A percentile compares a stretch with the other conserved stretches of the same genome.
phyloP scores from a whole-genome alignment of 2,888 invertebrate genomes.

The Chydorus sphaericus region DNA sequence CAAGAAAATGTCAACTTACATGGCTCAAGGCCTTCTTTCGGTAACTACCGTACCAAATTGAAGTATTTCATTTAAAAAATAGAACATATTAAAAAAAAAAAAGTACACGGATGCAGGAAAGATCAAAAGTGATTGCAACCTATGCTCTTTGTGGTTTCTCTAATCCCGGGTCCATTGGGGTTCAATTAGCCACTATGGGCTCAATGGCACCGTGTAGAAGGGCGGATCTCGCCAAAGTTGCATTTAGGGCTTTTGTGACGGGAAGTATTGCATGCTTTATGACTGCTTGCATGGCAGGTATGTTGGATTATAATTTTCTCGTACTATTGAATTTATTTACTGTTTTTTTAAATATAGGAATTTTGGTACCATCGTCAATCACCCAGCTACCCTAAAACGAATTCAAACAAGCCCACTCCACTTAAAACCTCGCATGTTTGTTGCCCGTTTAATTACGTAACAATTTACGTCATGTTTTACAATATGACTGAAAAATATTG shows the following conservation, averaged over 20 bases:
- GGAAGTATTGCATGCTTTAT: constrained; percentile 73
- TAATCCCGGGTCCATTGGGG: constrained; percentile 74
- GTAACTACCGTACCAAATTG: no score
- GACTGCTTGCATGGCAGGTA: constrained; percentile 79
- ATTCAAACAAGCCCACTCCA: no score
- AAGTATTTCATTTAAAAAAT: neutral
- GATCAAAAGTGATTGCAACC: constrained; percentile 69
- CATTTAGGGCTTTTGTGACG: constrained; percentile 60
- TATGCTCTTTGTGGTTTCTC: constrained; percentile 85
- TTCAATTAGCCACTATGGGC: constrained; percentile 61
- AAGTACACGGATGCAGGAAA: constrained; percentile 35
- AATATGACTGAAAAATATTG: no score
- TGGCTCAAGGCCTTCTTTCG: constrained; percentile 35
- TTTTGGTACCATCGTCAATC: no score
- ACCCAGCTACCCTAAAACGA: no score
- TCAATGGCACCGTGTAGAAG: constrained; percentile 60
- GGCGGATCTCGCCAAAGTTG: constrained; percentile 47
- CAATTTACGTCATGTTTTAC: no score
- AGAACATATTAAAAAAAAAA: neutral
- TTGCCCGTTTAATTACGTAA: no score
- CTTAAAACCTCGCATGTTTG: no score
- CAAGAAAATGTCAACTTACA: constrained; percentile 50
- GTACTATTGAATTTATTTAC: no score
- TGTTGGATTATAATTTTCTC: no score
- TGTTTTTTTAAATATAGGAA: no score